A percentile compares a stretch with the other conserved stretches of the same genome.
Conservation (phyloP, 23 tunicate genomes). For the Corella eumyota region DNA sequence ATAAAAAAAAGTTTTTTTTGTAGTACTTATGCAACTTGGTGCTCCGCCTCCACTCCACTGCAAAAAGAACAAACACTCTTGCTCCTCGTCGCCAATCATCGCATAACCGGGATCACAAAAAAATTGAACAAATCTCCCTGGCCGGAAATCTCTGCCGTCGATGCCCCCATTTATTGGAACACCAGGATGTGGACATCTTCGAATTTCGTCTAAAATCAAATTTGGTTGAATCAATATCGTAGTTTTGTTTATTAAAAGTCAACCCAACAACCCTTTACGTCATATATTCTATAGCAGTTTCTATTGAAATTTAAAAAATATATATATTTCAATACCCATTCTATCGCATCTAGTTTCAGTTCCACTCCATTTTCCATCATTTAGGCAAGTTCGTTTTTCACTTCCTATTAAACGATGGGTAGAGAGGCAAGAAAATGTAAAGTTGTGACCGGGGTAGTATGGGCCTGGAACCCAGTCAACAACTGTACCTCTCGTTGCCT, state of each 20-base stretch:
- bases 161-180: conserved; percentile 30
- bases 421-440: conserved; percentile 23
- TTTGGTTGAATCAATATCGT: not conserved
- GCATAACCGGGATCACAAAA: conserved; percentile 33
- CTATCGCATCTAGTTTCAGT: conserved; percentile 27
- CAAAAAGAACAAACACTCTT: conserved; percentile 41
- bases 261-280: not conserved
- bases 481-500: conserved; percentile 19
- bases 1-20: no score
- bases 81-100: conserved; percentile 31
- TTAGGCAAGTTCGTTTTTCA: conserved; percentile 21
- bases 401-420: conserved; percentile 30
- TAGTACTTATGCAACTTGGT: conserved; percentile 54
- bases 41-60: conserved; percentile 74
- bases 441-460: conserved; percentile 15
- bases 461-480: conserved; percentile 11
- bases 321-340: not conserved
- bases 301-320: not conserved
- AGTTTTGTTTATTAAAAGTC: not conserved
- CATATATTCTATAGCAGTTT: no score
- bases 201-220: not conserved
- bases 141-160: not conserved
- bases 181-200: conserved; percentile 72
- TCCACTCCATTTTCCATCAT: conserved; percentile 55
- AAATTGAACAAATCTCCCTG: conserved; percentile 28